A percentile compares a stretch with the other conserved stretches of the same genome.
These are phyloP conservation scores for Drosophila robusta DNA, from an alignment of 2,888 invertebrate species.

Conservation along the genomic window DNA sequence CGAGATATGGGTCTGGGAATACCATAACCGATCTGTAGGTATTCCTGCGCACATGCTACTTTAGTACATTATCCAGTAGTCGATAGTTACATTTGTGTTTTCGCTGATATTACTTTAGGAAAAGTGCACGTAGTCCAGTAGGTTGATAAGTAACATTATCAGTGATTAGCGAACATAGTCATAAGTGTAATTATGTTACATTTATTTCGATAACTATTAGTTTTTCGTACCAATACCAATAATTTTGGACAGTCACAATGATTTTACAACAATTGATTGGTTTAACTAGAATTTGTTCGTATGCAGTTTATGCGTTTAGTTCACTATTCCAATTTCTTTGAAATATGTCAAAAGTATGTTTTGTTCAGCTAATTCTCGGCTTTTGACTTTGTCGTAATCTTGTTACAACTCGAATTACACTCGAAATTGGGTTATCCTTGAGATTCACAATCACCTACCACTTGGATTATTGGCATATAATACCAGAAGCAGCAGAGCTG, in stretches of 20 bases:
- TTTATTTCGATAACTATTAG: background rate
- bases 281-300: no score
- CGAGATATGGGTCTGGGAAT: no score
- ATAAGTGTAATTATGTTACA: constrained; percentile 2
- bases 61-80: background rate
- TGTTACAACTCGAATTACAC: constrained; percentile 5
- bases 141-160: constrained; percentile 23
- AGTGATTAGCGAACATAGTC: constrained; percentile 1
- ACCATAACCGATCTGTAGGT: no score
- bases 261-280: background rate
- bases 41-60: no score
- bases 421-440: constrained; percentile 20
- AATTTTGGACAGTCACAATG: background rate
- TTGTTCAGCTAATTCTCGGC: no score
- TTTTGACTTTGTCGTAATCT: no score
- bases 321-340: no score
- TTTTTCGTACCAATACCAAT: background rate
- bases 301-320: no score
- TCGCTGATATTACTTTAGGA: background rate
- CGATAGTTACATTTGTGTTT: background rate
- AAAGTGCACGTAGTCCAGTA: constrained; percentile 4
- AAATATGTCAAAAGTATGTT: no score
- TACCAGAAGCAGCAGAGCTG: constrained; percentile 75
- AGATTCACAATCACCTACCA: constrained; percentile 69
- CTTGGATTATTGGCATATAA: constrained; percentile 65